Conservation (phyloP, 2,113 vertebrate species). For the Mola mola region DNA sequence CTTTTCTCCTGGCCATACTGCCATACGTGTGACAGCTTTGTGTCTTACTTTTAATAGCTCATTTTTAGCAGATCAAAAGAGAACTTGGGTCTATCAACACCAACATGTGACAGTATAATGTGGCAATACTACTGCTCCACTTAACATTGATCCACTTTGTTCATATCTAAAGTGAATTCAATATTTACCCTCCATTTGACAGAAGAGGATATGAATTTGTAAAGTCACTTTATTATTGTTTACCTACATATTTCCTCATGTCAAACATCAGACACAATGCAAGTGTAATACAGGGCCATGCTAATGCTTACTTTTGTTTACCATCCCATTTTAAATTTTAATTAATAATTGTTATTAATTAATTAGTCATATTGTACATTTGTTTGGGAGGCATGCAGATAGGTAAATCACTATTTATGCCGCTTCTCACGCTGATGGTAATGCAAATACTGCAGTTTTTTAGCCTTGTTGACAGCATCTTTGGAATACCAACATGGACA, state of each 20-base stretch:
- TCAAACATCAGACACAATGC: background rate
- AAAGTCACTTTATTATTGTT: conserved; percentile 5
- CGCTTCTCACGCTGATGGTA: too few species aligned
- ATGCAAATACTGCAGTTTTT: conserved; percentile 26
- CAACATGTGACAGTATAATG: conserved; percentile 6
- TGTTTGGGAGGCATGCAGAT: too few species aligned
- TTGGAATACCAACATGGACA: conserved; percentile 22
- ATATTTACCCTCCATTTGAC: background rate
- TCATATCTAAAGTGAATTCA: conserved; percentile 8
- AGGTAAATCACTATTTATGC: too few species aligned
- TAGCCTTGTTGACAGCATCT: conserved; percentile 16
- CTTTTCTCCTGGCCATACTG: conserved; percentile 16
- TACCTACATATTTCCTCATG: background rate
- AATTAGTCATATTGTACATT: too few species aligned
- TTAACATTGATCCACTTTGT: conserved; percentile 2
- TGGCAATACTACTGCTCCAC: conserved; percentile 1
- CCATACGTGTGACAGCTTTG: background rate
- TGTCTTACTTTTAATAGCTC: conserved; percentile 13
- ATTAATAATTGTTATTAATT: too few species aligned
- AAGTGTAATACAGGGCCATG: background rate
- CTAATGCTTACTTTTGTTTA: background rate
- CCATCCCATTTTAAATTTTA: background rate
- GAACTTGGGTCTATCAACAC: conserved; percentile 7
- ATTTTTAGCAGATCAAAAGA: conserved; percentile 15
- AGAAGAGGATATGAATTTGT: background rate